Conservation (phyloP, 2,797 vertebrate genomes). For the Macrochelys suwanniensis region DNA sequence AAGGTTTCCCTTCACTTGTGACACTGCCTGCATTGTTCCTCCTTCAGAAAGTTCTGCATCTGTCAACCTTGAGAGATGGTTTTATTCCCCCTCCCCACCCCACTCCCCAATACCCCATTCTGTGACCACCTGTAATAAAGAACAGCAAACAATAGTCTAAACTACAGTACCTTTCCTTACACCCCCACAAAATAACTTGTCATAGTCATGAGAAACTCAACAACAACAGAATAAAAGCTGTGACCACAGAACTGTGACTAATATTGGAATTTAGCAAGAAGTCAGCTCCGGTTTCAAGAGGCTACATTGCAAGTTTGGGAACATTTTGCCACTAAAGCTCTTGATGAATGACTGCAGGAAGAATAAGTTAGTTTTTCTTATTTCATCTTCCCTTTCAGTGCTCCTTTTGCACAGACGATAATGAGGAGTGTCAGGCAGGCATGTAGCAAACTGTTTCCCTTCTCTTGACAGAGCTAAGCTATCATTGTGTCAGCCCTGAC, state of each 20-base stretch:
- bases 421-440: constrained; percentile 89
- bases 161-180: constrained; percentile 33
- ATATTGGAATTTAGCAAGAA: constrained; percentile 99
- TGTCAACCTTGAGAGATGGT: constrained; percentile 54
- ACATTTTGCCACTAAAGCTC: constrained; percentile 88
- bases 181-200: constrained; percentile 72
- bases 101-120: constrained; percentile 24
- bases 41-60: constrained; percentile 52
- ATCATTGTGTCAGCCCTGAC: constrained; percentile 50
- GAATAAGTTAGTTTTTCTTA: constrained; percentile 76
- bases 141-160: constrained; percentile 61
- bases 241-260: constrained; percentile 92
- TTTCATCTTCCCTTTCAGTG: constrained; percentile 86
- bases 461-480: constrained; percentile 67
- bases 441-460: constrained; percentile 85
- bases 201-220: constrained; percentile 79
- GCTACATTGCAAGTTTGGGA: constrained; percentile 89
- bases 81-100: neutral
- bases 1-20: constrained; percentile 73
- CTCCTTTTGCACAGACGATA: constrained; percentile 87
- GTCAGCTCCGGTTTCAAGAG: constrained; percentile 96
- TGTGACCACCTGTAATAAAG: constrained; percentile 63
- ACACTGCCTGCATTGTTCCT: constrained; percentile 76
- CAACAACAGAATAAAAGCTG: constrained; percentile 74
- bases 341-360: constrained; percentile 91